These are phyloP conservation scores for Myopa testacea DNA, from an alignment of 2,888 invertebrate species.

Conservation along the genomic window DNA sequence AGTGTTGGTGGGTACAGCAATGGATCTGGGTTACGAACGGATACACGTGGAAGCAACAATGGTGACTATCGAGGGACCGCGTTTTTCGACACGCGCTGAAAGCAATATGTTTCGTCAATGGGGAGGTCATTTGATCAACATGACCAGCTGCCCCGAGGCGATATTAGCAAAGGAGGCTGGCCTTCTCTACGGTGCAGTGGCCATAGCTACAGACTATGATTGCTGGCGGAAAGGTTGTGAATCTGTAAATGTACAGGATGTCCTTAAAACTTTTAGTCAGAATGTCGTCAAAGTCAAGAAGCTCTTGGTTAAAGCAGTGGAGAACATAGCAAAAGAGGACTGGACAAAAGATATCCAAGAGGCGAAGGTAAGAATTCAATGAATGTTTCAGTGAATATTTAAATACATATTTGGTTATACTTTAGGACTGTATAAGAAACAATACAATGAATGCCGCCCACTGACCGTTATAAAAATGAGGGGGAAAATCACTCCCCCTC, in stretches of 20 bases:
- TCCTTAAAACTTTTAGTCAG: constrained; percentile 80
- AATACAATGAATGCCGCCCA: constrained; percentile 61
- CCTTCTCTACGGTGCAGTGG: constrained; percentile 89
- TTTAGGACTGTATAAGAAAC: constrained; percentile 61
- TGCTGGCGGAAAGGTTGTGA: constrained; percentile 87
- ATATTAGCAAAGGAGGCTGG: constrained; percentile 95
- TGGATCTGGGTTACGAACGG: constrained; percentile 68
- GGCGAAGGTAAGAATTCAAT: constrained; percentile 71
- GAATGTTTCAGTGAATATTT: background rate
- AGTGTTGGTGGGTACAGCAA: constrained; percentile 76
- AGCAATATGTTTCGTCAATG: constrained; percentile 87
- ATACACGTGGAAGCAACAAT: constrained; percentile 78
- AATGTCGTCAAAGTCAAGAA: constrained; percentile 84
- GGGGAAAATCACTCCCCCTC: no score
- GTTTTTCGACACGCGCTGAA: constrained; percentile 94
- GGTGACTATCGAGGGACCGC: constrained; percentile 88
- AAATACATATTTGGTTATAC: constrained; percentile 8
- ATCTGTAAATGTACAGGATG: constrained; percentile 77
- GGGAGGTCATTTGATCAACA: constrained; percentile 93
- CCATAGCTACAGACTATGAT: constrained; percentile 98
- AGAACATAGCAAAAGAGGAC: constrained; percentile 77
- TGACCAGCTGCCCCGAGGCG: constrained; percentile 98
- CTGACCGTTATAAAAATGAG: constrained; percentile 51
- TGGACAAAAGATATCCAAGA: constrained; percentile 77
- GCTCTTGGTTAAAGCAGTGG: constrained; percentile 78